phyloP scores from a whole-genome alignment of 2,888 invertebrate genomes.

The Flabesymbios commensalis region DNA sequence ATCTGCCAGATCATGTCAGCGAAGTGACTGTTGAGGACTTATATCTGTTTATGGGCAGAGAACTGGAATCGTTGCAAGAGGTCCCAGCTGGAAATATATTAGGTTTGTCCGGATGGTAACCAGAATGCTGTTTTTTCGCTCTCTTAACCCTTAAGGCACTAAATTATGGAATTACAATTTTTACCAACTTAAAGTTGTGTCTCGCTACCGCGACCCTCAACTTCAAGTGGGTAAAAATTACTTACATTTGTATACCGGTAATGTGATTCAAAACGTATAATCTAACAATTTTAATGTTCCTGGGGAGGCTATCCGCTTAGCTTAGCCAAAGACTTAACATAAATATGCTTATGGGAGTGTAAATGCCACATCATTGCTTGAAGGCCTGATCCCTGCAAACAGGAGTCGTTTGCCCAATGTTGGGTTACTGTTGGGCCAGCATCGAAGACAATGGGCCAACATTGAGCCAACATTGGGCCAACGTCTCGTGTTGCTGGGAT shows the following conservation, averaged over 20 bases:
- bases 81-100: conserved; percentile 90
- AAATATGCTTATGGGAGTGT: conserved; percentile 62
- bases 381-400: background rate
- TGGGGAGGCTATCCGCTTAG: background rate
- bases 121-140: background rate
- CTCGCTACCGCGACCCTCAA: no score
- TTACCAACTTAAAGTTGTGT: no score
- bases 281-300: background rate
- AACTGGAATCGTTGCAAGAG: conserved; percentile 77
- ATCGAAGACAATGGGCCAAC: no score
- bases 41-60: conserved; percentile 91
- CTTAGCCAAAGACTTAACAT: conserved; percentile 6
- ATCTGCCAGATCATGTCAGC: no score
- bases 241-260: no score
- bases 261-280: background rate
- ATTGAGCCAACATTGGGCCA: no score
- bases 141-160: no score
- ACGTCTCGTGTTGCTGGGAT: no score
- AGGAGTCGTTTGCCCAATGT: no score
- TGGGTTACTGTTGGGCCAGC: no score
- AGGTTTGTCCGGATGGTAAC: conserved; percentile 62
- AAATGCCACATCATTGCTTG: background rate
- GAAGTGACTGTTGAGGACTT: conserved; percentile 70
- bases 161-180: no score
- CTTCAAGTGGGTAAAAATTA: no score